Evolutionary conservation across 2,113 vertebrate genomes (phyloP), one percentile per base, ranked within the genome.

Genomic region (Phodopus roborovskii): DNA sequence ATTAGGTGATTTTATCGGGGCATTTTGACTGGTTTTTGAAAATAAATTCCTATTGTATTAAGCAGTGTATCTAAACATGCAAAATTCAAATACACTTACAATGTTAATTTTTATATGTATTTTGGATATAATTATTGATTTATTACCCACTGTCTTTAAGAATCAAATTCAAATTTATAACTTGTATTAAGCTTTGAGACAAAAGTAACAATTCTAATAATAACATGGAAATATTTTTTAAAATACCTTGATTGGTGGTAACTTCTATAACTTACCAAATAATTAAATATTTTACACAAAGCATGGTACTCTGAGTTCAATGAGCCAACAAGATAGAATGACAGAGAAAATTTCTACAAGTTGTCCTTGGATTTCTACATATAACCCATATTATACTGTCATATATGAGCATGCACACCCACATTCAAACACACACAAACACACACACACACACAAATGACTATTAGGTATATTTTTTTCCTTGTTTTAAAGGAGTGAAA

Each of bases 41-140:
- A 94, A 81, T 77, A 85, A 58, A 94, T 64, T 73, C 3, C 2
- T 7, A 22, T 88, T 66, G 15, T 60, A 95, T 82, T 96, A 90
- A 45, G 82, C 19, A 48, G 1, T 53, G 5, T 33, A 95, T 85
- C 42, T 75, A 90, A 94, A 58, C 62, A 53, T 77, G 8, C 5
- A 2, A 74, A 6, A 45, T 77, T 6, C 3, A 0, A 70, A 10
- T 68, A 82, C 33, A 70, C 33, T 90, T 92, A 53, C 66, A 45
- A 79, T 90, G 10, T 39, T 19, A 66, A 68, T 42, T 56, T 92
- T 88, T 50, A 87, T 77, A 74, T 12, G 22, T 2, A 22, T 12
- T 28, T 79, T 83, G 50, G 24, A 60, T 86, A 4, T 78, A 82
- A 78, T 88, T 88, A 42, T 30, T 70, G 50, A 70, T 86, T 81